Conservation (phyloP, 2,888 invertebrate genomes). For the Tridacna gigas region DNA sequence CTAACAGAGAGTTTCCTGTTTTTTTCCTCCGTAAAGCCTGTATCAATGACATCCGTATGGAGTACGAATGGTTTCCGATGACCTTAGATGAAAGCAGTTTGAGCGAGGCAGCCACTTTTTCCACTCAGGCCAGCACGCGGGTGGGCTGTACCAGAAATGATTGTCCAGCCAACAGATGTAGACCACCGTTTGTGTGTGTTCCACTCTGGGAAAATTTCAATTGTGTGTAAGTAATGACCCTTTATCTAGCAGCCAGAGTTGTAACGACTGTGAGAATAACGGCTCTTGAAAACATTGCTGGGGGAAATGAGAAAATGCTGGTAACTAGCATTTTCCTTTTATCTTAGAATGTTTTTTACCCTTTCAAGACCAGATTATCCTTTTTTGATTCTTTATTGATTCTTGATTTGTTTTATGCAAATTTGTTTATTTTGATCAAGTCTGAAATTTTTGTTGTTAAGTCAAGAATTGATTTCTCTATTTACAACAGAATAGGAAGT, state of each 20-base stretch:
- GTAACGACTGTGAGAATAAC: neutral
- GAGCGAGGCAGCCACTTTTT: slow-evolving; percentile 95
- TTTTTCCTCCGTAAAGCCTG: slow-evolving; percentile 47
- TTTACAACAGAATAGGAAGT: too few species aligned
- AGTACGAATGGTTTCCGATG: slow-evolving; percentile 96
- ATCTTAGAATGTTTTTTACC: neutral
- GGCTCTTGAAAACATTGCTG: neutral
- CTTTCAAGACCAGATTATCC: too few species aligned
- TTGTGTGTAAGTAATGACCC: slow-evolving; percentile 25
- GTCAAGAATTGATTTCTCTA: too few species aligned
- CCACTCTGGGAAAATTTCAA: slow-evolving; percentile 90
- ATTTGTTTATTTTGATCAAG: too few species aligned
- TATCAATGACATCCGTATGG: slow-evolving; percentile 87
- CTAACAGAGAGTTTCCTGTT: neutral
- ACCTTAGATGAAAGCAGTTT: slow-evolving; percentile 67
- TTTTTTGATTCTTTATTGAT: too few species aligned
- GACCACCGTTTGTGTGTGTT: slow-evolving; percentile 91
- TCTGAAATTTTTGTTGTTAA: too few species aligned
- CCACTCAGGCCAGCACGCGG: slow-evolving; percentile 93
- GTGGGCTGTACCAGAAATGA: slow-evolving; percentile 93
- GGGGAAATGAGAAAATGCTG: neutral
- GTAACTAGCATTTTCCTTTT: neutral
- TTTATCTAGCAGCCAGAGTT: neutral
- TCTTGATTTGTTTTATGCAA: too few species aligned
- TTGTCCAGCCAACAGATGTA: slow-evolving; percentile 67